These are phyloP conservation scores for Agrypnus murinus DNA, from an alignment of 2,888 invertebrate genomes.

Conservation along the genomic window DNA sequence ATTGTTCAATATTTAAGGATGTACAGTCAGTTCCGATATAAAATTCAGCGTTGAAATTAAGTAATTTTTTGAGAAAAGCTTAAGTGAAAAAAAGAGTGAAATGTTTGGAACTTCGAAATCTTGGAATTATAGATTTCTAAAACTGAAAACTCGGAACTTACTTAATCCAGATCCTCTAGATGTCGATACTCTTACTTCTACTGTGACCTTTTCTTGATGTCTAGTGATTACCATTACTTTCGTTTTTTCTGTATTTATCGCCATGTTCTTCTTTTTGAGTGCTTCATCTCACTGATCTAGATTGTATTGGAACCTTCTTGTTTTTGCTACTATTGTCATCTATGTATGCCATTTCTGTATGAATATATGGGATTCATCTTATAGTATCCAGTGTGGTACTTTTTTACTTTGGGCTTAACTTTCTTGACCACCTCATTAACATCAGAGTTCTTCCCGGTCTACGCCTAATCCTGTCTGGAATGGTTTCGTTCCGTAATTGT, in stretches of 20 bases:
- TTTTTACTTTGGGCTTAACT: not conserved
- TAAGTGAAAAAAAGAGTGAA: no score
- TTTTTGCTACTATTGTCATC: conserved; percentile 3
- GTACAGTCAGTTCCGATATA: no score
- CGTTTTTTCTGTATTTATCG: no score
- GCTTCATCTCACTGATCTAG: not conserved
- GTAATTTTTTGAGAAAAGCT: no score
- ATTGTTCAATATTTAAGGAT: no score
- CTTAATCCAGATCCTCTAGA: no score
- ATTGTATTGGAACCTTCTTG: not conserved
- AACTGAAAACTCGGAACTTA: no score
- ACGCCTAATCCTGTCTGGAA: not conserved
- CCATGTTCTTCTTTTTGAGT: not conserved
- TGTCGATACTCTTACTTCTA: conserved; percentile 2
- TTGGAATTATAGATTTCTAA: no score
- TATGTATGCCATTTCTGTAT: conserved; percentile 9
- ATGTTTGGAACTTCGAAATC: no score
- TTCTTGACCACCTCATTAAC: not conserved
- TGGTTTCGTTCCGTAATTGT: not conserved
- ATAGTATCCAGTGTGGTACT: not conserved
- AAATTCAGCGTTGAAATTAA: no score
- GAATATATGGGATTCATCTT: conserved; percentile 1
- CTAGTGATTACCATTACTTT: not conserved
- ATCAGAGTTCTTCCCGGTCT: not conserved
- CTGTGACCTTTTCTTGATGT: not conserved